Percentiles rank a stretch among this genome's conserved stretches.
phyloP scores from a whole-genome alignment of 2,113 vertebrate genomes.

The Mesoclemmys tuberculata region DNA sequence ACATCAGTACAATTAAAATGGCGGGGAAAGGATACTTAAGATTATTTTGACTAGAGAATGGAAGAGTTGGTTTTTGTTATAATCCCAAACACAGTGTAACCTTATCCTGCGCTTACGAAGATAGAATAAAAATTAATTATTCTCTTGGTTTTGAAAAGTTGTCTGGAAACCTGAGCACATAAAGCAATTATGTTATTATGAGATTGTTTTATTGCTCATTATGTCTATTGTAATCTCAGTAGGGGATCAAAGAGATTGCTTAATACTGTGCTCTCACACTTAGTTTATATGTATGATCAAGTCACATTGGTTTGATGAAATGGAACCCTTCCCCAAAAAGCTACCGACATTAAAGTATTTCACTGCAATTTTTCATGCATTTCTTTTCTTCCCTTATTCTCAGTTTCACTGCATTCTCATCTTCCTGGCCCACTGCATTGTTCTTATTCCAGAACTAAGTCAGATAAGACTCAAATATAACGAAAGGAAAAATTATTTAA shows the following conservation, averaged over 20 bases:
- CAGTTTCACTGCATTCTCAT: neutral
- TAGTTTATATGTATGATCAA: conserved; percentile 52
- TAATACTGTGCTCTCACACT: conserved; percentile 46
- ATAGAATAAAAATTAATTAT: conserved; percentile 9
- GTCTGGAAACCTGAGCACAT: conserved; percentile 40
- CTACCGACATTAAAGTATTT: neutral
- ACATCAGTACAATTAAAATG: neutral
- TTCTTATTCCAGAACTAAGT: neutral
- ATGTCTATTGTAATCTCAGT: conserved; percentile 35
- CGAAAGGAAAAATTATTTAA: neutral
- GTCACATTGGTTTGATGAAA: too few species aligned
- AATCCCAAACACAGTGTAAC: neutral
- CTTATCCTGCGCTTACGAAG: conserved; percentile 5
- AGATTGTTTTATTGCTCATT: conserved; percentile 36
- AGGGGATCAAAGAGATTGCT: neutral
- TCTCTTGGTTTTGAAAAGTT: conserved; percentile 33
- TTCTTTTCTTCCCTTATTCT: neutral
- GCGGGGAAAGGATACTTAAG: neutral
- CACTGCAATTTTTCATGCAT: neutral
- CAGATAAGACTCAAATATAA: conserved; percentile 12
- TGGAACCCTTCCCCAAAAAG: too few species aligned
- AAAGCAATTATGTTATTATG: conserved; percentile 49
- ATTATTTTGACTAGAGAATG: neutral
- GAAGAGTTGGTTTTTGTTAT: neutral
- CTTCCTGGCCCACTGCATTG: neutral